Conservation (phyloP, 2,888 invertebrate species). For the Teinopalpus imperialis region DNA sequence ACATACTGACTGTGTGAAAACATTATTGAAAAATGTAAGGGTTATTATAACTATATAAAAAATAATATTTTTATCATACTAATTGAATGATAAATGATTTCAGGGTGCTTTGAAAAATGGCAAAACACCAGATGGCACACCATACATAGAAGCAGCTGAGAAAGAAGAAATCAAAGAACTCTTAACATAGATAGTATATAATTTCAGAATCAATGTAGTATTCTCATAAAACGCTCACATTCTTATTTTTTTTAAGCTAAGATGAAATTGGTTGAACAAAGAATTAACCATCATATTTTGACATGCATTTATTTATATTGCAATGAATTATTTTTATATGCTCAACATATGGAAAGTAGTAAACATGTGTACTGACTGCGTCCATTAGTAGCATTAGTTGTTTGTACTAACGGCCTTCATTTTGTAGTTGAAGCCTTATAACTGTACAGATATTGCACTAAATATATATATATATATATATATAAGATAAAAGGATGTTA, state of each 20-base stretch:
- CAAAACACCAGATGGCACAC: constrained; percentile 92
- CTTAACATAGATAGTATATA: constrained; percentile 54
- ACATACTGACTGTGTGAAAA: constrained; percentile 94
- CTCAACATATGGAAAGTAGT: constrained; percentile 58
- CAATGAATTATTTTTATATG: constrained; percentile 75
- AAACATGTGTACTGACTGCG: constrained; percentile 60
- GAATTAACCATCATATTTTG: constrained; percentile 66
- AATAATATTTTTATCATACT: not conserved
- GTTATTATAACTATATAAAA: constrained; percentile 13
- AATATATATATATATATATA: constrained; percentile 27
- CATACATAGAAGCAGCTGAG: constrained; percentile 94
- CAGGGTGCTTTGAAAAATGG: constrained; percentile 92
- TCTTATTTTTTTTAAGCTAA: constrained; percentile 58
- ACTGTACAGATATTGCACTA: constrained; percentile 23
- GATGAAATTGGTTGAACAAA: constrained; percentile 48
- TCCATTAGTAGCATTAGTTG: constrained; percentile 62
- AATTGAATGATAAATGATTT: constrained; percentile 30
- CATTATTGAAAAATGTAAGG: constrained; percentile 92
- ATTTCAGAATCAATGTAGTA: constrained; percentile 31
- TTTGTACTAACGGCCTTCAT: constrained; percentile 38
- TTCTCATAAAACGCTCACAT: constrained; percentile 47
- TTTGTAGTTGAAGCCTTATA: constrained; percentile 4
- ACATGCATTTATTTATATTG: constrained; percentile 78
- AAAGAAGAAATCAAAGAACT: constrained; percentile 94
- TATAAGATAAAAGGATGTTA: constrained; percentile 33